phyloP scores from a whole-genome alignment of 1,140 invertebrate species.

The Neuroterus valhalla region DNA sequence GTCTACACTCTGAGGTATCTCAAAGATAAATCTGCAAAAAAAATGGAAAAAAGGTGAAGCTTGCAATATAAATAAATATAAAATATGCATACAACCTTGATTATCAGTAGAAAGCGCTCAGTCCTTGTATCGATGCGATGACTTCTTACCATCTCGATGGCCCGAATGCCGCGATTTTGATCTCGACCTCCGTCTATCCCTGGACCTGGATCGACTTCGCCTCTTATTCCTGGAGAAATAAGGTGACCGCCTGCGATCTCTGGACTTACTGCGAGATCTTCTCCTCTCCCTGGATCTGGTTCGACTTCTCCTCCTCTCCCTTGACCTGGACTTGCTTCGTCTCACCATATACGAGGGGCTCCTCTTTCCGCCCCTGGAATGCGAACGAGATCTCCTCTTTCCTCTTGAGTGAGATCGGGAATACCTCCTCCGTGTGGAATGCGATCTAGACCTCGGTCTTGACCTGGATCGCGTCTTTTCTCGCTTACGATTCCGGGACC shows the following conservation, averaged over 20 bases:
- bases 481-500: slow-evolving; percentile 58
- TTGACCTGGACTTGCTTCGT: slow-evolving; percentile 49
- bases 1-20: no score
- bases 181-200: slow-evolving; percentile 60
- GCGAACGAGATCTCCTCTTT: slow-evolving; percentile 60
- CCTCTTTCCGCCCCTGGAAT: slow-evolving; percentile 56
- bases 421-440: slow-evolving; percentile 49
- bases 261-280: slow-evolving; percentile 40
- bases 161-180: slow-evolving; percentile 62
- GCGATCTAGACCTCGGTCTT: slow-evolving; percentile 53
- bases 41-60: no score
- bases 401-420: slow-evolving; percentile 61
- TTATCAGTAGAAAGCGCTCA: slow-evolving; percentile 58
- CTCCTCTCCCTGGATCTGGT: slow-evolving; percentile 58
- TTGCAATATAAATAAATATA: slow-evolving; percentile 11
- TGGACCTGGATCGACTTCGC: slow-evolving; percentile 58
- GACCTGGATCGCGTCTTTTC: slow-evolving; percentile 60
- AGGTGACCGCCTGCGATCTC: slow-evolving; percentile 57
- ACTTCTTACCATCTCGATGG: slow-evolving; percentile 73
- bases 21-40: no score
- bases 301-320: slow-evolving; percentile 41
- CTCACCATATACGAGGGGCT: slow-evolving; percentile 46
- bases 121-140: slow-evolving; percentile 71
- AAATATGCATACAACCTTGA: slow-evolving; percentile 70
- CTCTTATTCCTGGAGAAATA: slow-evolving; percentile 59